These are phyloP conservation scores for Nysson spinosus DNA, from an alignment of 2,888 invertebrate genomes.

Conservation along the genomic window DNA sequence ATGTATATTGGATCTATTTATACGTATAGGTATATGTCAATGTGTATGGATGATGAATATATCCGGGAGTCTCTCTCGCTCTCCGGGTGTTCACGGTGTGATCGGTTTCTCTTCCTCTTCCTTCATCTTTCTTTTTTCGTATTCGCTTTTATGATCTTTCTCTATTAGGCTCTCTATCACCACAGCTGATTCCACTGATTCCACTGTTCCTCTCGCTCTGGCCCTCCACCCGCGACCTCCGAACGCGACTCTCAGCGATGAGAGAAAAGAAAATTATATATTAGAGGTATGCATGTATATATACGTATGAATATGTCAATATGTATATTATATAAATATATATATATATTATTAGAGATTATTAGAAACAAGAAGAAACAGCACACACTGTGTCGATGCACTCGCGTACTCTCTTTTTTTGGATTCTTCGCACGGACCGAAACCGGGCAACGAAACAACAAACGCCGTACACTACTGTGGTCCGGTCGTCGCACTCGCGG, in stretches of 20 bases:
- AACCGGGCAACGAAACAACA: conserved; percentile 58
- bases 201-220: conserved; percentile 36
- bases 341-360: conserved; percentile 1
- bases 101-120: conserved; percentile 43
- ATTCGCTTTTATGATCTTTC: not conserved
- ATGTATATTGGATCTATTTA: conserved; percentile 36
- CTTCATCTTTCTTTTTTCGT: conserved; percentile 34
- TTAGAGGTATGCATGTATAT: conserved; percentile 18
- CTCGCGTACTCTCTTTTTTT: conserved; percentile 24
- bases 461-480: conserved; percentile 59
- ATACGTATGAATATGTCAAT: too few species aligned
- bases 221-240: conserved; percentile 39
- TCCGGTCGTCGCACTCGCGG: conserved; percentile 61
- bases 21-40: conserved; percentile 34
- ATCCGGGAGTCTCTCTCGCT: conserved; percentile 45
- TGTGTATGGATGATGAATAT: conserved; percentile 54
- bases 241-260: conserved; percentile 7
- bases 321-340: conserved; percentile 5
- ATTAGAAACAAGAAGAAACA: conserved; percentile 5
- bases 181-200: conserved; percentile 39
- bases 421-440: conserved; percentile 34
- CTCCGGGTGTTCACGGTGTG: conserved; percentile 43
- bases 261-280: conserved; percentile 22
- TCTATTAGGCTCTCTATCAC: not conserved
- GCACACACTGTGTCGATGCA: conserved; percentile 39